phyloP scores from a whole-genome alignment of 2,113 vertebrate species.

The Spheniscus mendiculus region DNA sequence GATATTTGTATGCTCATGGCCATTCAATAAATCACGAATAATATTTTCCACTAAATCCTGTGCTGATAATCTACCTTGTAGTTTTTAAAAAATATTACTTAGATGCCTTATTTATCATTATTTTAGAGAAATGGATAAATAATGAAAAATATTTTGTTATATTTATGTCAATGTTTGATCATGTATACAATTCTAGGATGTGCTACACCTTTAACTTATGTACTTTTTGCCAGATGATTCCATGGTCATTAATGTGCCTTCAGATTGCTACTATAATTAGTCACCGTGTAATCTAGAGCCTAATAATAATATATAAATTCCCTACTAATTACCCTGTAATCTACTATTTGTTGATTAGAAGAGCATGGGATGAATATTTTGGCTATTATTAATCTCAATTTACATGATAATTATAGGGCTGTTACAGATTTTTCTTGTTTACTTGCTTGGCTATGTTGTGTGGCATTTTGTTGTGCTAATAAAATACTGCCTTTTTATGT shows the following conservation, averaged over 20 bases:
- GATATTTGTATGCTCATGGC: not conserved
- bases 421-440: not conserved
- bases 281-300: constrained; percentile 16
- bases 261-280: constrained; percentile 36
- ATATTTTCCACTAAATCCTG: not conserved
- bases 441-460: not conserved
- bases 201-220: not conserved
- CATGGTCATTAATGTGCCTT: not conserved
- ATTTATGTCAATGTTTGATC: not conserved
- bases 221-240: not conserved
- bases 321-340: constrained; percentile 50
- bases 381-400: constrained; percentile 42
- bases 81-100: not conserved
- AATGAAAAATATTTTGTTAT: not conserved
- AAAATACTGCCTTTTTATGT: constrained; percentile 9
- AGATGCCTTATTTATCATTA: not conserved
- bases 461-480: not conserved
- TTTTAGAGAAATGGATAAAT: not conserved
- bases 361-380: not conserved
- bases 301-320: constrained; percentile 34
- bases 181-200: not conserved
- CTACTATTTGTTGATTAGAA: constrained; percentile 56
- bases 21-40: not conserved
- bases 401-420: constrained; percentile 14
- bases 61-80: not conserved